phyloP scores from a whole-genome alignment of 2,888 invertebrate genomes.

The Hypsopygia costalis region DNA sequence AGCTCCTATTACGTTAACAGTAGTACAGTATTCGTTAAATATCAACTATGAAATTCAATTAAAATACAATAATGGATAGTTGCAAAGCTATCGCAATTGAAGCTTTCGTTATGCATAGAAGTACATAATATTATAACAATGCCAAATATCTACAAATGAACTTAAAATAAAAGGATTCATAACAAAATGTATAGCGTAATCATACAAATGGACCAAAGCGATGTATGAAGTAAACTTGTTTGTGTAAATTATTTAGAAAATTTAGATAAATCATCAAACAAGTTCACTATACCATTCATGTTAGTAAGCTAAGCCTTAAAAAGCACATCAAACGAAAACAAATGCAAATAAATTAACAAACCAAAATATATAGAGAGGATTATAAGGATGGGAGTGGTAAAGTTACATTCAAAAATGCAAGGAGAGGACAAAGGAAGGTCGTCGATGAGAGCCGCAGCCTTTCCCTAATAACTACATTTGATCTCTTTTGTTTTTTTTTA shows the following conservation, averaged over 20 bases:
- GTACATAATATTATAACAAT: conserved; percentile 15
- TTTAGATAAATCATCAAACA: not conserved
- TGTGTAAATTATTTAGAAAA: not conserved
- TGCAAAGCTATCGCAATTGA: conserved; percentile 51
- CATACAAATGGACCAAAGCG: conserved; percentile 21
- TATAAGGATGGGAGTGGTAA: conserved; percentile 35
- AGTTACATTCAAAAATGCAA: conserved; percentile 40
- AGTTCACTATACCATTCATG: conserved; percentile 39
- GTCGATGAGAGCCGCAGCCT: conserved; percentile 78
- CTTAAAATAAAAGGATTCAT: conserved; percentile 13
- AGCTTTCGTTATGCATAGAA: conserved; percentile 42
- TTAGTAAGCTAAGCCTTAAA: conserved; percentile 49
- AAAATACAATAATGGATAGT: conserved; percentile 6
- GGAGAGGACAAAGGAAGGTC: conserved; percentile 56
- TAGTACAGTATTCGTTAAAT: not conserved
- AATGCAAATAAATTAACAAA: conserved; percentile 60
- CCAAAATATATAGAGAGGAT: conserved; percentile 54
- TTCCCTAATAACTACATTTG: conserved; percentile 52
- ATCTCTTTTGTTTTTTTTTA: not conserved
- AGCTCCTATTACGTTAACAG: conserved; percentile 39
- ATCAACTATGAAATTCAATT: not conserved
- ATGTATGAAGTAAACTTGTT: conserved; percentile 31
- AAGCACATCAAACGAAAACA: conserved; percentile 40
- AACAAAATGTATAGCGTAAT: conserved; percentile 29
- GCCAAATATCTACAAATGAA: conserved; percentile 15